These are phyloP conservation scores for Ochotona curzoniae DNA, from an alignment of 2,113 vertebrate genomes.

Conservation along the genomic window DNA sequence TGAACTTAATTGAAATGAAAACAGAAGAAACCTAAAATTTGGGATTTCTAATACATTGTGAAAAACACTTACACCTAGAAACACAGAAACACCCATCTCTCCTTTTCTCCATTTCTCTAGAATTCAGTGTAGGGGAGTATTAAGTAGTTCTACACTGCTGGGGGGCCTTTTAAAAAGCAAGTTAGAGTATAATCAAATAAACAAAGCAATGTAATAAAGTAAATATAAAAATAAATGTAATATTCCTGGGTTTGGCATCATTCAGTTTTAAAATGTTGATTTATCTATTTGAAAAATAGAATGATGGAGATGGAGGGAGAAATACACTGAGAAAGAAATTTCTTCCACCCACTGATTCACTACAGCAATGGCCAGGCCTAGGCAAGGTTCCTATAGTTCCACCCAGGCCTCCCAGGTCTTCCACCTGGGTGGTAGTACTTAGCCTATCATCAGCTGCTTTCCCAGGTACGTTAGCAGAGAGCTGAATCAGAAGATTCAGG, in stretches of 20 bases:
- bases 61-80: neutral
- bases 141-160: neutral
- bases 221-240: neutral
- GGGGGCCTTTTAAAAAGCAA: neutral
- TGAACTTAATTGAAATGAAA: slow-evolving; percentile 37
- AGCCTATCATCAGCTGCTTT: no score
- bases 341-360: no score
- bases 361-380: no score
- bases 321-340: no score
- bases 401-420: no score
- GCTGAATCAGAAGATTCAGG: no score
- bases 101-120: neutral
- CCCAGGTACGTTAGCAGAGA: no score
- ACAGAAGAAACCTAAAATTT: neutral
- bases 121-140: neutral
- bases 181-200: slow-evolving; percentile 17
- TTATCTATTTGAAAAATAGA: no score
- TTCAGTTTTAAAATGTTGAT: neutral
- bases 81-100: neutral
- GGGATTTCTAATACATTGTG: neutral
- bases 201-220: neutral
- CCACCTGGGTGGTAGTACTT: no score
- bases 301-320: no score
- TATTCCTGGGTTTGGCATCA: neutral
- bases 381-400: no score